phyloP scores from a whole-genome alignment of 2,797 vertebrate genomes.

The Somateria mollissima region DNA sequence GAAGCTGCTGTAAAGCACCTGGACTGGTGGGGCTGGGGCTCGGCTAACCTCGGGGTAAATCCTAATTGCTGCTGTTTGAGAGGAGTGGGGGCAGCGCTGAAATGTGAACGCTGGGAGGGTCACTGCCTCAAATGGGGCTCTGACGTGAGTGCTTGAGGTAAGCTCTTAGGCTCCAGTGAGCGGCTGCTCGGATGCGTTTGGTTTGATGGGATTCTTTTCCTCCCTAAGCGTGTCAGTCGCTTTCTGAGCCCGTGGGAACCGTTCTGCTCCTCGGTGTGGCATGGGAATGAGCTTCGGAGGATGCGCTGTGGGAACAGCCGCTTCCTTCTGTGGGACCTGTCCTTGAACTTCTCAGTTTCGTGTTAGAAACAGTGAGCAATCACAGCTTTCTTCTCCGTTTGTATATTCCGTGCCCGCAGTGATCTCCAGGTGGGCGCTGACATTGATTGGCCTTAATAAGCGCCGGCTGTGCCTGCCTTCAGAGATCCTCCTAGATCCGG shows the following conservation, averaged over 20 bases:
- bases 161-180: neutral
- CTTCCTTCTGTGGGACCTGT: neutral
- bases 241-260: neutral
- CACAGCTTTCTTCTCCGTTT: neutral
- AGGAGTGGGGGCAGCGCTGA: neutral
- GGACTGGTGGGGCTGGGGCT: neutral
- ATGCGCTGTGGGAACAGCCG: neutral
- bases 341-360: neutral
- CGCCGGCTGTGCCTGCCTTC: neutral
- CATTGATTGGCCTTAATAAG: neutral
- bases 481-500: neutral
- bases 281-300: accelerated
- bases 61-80: neutral
- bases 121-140: neutral
- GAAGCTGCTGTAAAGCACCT: neutral
- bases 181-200: neutral
- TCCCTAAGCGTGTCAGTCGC: neutral
- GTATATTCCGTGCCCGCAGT: neutral
- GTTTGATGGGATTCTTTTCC: neutral
- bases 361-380: neutral
- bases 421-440: neutral
- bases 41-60: accelerated
- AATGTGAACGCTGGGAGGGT: neutral
- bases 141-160: neutral
- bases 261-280: neutral